phyloP scores from a whole-genome alignment of 2,113 vertebrate genomes.

The Stercorarius parasiticus region DNA sequence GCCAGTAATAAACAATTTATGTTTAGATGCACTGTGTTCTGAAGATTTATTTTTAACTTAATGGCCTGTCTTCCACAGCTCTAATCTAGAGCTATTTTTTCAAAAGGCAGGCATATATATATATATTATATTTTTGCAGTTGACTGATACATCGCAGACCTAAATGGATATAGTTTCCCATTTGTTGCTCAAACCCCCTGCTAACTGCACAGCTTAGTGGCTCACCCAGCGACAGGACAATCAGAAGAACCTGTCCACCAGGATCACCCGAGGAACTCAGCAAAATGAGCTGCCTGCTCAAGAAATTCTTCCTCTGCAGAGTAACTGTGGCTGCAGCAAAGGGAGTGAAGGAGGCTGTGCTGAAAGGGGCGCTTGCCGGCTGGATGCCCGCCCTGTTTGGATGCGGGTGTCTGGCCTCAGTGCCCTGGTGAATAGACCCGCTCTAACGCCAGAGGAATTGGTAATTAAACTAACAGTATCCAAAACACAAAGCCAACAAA shows the following conservation, averaged over 20 bases:
- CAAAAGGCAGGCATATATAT: not conserved
- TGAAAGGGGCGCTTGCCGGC: no score
- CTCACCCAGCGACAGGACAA: not conserved
- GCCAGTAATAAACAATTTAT: not conserved
- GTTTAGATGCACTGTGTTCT: not conserved
- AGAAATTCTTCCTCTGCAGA: not conserved
- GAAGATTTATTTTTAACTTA: not conserved
- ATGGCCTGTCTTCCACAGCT: not conserved
- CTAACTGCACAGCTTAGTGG: not conserved
- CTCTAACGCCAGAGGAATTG: not conserved
- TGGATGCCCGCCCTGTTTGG: fast-evolving
- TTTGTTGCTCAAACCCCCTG: not conserved
- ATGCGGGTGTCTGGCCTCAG: not conserved
- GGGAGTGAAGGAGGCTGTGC: not conserved
- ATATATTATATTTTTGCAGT: not conserved
- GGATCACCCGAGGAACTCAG: not conserved
- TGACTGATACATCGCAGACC: not conserved
- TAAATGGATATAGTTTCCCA: not conserved
- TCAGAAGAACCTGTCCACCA: not conserved
- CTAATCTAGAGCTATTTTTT: not conserved
- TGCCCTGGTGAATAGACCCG: no score
- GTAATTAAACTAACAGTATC: no score
- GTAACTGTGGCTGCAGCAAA: fast-evolving
- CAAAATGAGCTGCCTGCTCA: not conserved
- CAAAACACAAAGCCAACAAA: not conserved